These are phyloP conservation scores for Nicator chloris DNA, from an alignment of 2,113 vertebrate genomes.

Conservation along the genomic window DNA sequence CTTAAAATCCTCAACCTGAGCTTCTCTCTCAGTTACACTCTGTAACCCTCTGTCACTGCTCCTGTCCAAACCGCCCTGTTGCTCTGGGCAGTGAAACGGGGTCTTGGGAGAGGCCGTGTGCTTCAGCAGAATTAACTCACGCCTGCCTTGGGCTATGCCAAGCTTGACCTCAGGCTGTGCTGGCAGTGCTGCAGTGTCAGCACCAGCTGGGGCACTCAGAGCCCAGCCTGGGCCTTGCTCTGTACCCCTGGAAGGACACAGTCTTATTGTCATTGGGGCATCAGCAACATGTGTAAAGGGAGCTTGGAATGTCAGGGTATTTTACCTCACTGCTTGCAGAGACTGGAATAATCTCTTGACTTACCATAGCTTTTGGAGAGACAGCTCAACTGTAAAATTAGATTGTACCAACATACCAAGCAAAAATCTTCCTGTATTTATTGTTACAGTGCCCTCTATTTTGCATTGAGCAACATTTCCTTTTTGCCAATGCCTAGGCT, in stretches of 20 bases:
- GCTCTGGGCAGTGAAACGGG: background rate
- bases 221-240: background rate
- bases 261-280: background rate
- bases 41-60: background rate
- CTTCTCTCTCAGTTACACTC: background rate
- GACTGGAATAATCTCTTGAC: background rate
- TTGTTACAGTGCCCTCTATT: background rate
- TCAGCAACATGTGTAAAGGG: fast-evolving
- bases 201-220: background rate
- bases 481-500: background rate
- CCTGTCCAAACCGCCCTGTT: background rate
- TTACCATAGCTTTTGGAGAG: background rate
- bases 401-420: background rate
- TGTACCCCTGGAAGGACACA: background rate
- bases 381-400: background rate
- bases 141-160: background rate
- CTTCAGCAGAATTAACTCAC: background rate
- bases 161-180: background rate
- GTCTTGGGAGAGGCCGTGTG: background rate
- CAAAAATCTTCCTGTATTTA: background rate
- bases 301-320: background rate
- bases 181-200: fast-evolving
- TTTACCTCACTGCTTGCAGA: background rate
- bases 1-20: background rate
- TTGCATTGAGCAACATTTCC: background rate